Evolutionary conservation across 2,113 vertebrate species (phyloP).

Genomic region (Pantherophis guttatus): DNA sequence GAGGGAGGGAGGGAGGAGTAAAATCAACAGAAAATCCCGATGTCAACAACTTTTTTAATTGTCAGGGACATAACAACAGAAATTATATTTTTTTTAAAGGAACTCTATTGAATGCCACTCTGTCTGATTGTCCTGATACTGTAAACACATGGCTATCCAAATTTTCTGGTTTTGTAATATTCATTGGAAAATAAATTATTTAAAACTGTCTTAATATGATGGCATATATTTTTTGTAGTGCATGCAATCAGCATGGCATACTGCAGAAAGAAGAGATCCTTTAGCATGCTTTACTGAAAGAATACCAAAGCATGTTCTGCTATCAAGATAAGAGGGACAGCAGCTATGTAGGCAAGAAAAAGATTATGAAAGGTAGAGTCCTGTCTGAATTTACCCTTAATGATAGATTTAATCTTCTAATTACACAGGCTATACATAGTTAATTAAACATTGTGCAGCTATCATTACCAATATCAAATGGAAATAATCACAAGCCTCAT

Average conservation of each 20-base stretch:
- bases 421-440: slow-evolving; percentile 1
- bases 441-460: slow-evolving; percentile 7
- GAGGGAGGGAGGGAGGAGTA: neutral
- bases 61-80: neutral
- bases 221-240: neutral
- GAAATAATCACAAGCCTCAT: neutral
- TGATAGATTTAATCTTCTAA: slow-evolving; percentile 17
- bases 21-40: neutral
- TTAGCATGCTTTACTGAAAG: neutral
- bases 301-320: neutral
- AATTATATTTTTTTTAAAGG: neutral
- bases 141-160: neutral
- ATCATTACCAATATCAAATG: slow-evolving; percentile 8
- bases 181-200: neutral
- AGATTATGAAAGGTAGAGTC: neutral
- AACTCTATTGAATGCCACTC: neutral
- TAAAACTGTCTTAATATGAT: neutral
- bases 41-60: neutral
- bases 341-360: neutral
- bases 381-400: slow-evolving; percentile 4
- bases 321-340: neutral
- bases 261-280: neutral
- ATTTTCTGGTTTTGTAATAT: neutral
- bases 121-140: neutral
- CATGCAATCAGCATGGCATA: neutral